A percentile compares a stretch with the other conserved stretches of the same genome.
These are phyloP conservation scores for Aphaenogaster rudis DNA, from an alignment of 1,140 invertebrate genomes.

Conservation along the genomic window DNA sequence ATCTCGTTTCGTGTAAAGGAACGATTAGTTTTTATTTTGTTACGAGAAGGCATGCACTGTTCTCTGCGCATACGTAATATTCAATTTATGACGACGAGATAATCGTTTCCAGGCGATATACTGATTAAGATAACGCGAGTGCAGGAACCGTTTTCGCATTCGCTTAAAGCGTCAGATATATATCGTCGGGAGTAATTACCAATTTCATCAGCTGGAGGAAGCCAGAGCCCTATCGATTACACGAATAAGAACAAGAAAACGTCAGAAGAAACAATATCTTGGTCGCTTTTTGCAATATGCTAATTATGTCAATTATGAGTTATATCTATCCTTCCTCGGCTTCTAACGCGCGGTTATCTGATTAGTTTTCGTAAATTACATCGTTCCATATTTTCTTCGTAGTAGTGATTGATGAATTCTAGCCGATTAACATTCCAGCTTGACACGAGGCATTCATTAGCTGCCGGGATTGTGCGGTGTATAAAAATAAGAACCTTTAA, in stretches of 20 bases:
- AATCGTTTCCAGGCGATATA: conserved; percentile 25
- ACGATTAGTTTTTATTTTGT: conserved; percentile 12
- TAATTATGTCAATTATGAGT: conserved; percentile 75
- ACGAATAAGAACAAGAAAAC: conserved; percentile 6
- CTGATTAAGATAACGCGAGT: conserved; percentile 47
- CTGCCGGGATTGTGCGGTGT: conserved; percentile 65
- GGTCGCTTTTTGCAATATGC: conserved; percentile 64
- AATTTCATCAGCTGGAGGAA: conserved; percentile 30
- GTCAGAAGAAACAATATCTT: conserved; percentile 58
- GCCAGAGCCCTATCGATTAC: conserved; percentile 32
- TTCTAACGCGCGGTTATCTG: conserved; percentile 72
- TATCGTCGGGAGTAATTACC: conserved; percentile 26
- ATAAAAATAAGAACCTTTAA: conserved; percentile 68
- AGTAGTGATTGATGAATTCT: conserved; percentile 76
- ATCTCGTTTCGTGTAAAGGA: neutral
- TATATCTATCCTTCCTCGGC: conserved; percentile 68
- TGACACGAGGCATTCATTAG: conserved; percentile 75
- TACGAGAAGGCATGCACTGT: neutral
- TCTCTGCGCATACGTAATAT: conserved; percentile 8
- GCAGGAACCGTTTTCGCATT: conserved; percentile 46
- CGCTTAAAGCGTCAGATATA: conserved; percentile 24
- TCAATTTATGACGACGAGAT: conserved; percentile 42
- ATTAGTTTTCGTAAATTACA: conserved; percentile 80
- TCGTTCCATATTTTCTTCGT: conserved; percentile 76
- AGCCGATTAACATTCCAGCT: conserved; percentile 77